A percentile compares a stretch with the other conserved stretches of the same genome.
These are phyloP conservation scores for Drosophila nigritarsus DNA, from an alignment of 2,888 invertebrate genomes.

Conservation along the genomic window DNA sequence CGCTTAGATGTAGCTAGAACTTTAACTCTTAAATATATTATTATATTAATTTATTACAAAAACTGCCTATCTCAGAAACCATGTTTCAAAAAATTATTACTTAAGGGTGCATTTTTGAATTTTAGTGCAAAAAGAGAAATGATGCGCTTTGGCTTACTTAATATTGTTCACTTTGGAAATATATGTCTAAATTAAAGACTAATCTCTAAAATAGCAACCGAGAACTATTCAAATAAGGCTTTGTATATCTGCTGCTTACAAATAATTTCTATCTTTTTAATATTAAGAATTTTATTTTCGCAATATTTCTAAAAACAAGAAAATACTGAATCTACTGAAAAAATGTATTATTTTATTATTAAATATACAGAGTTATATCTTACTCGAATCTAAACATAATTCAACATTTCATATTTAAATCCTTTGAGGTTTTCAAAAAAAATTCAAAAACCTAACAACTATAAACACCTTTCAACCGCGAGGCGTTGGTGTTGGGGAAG, in stretches of 20 bases:
- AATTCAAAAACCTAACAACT: background rate
- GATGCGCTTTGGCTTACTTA: accelerated
- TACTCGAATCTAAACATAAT: background rate
- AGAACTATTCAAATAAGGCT: background rate
- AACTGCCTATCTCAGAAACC: too few relatives aligned
- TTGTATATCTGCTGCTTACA: background rate
- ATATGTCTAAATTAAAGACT: background rate
- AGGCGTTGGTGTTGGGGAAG: conserved; percentile 23
- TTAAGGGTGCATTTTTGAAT: too few relatives aligned
- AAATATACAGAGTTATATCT: background rate
- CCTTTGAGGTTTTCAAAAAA: background rate
- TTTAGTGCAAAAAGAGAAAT: background rate
- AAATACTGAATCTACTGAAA: background rate
- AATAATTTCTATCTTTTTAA: too few relatives aligned
- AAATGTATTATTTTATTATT: background rate
- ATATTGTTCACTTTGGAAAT: background rate
- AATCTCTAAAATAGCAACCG: accelerated
- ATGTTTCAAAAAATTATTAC: background rate
- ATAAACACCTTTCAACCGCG: conserved; percentile 15
- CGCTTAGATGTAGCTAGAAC: background rate
- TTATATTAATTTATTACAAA: background rate
- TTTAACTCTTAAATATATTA: background rate
- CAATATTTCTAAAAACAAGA: background rate
- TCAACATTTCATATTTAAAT: background rate
- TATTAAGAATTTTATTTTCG: background rate